phyloP scores from a whole-genome alignment of 2,113 vertebrate species.

The Amblyopsis rosae region DNA sequence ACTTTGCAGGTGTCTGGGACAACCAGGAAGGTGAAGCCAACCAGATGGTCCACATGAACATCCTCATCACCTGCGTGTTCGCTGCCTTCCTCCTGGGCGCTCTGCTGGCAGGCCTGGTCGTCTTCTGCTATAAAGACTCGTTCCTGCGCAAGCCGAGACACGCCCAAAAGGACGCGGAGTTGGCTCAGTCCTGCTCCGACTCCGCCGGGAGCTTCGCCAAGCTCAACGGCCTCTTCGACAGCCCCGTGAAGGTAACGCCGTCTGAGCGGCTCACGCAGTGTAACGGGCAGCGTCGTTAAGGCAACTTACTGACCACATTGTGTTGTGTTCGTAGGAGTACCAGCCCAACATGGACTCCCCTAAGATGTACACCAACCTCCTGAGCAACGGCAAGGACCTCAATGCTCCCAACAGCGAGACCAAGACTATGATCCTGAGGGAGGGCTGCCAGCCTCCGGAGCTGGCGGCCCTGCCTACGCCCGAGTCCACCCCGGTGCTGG shows the following conservation, averaged over 20 bases:
- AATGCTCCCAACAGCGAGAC: conserved; percentile 81
- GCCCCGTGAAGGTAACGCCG: conserved; percentile 84
- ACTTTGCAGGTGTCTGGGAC: conserved; percentile 85
- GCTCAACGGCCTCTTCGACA: conserved; percentile 93
- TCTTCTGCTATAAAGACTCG: conserved; percentile 93
- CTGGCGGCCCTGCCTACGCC: conserved; percentile 94
- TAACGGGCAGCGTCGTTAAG: conserved; percentile 2
- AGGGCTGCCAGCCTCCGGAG: conserved; percentile 89
- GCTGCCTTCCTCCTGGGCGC: conserved; percentile 95
- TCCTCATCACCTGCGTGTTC: conserved; percentile 97
- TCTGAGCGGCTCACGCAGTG: conserved; percentile 1
- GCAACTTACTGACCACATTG: conserved; percentile 13
- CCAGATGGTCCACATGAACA: conserved; percentile 99
- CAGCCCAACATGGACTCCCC: conserved; percentile 91
- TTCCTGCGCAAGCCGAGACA: conserved; percentile 89
- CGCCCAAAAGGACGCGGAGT: conserved; percentile 92
- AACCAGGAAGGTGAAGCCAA: conserved; percentile 91
- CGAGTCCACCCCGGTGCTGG: conserved; percentile 94
- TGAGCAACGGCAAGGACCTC: conserved; percentile 88
- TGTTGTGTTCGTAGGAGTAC: conserved; percentile 77
- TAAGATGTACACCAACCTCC: conserved; percentile 92
- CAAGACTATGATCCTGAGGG: conserved; percentile 87
- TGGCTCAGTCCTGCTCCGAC: conserved; percentile 90
- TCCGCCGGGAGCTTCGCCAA: conserved; percentile 95
- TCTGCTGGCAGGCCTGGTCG: conserved; percentile 91